Percentiles rank a stretch among this genome's conserved stretches.
phyloP scores from a whole-genome alignment of 1,140 invertebrate species.

The Bombus waltoni region DNA sequence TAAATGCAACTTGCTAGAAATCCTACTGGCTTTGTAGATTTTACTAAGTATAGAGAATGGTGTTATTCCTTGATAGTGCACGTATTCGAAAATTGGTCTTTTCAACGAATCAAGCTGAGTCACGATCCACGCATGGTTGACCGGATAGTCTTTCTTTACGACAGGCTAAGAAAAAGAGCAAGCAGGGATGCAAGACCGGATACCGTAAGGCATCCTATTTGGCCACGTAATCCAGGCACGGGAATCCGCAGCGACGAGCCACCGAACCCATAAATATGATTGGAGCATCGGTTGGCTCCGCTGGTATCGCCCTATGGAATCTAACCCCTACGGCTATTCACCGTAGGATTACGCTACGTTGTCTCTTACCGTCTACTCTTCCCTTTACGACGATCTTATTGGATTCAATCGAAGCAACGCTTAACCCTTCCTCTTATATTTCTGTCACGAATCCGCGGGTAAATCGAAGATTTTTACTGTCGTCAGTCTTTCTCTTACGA shows the following conservation, averaged over 20 bases:
- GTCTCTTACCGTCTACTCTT: slow-evolving; percentile 72
- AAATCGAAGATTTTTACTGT: slow-evolving; percentile 38
- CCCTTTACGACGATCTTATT: slow-evolving; percentile 78
- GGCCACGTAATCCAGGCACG: slow-evolving; percentile 70
- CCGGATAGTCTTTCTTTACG: slow-evolving; percentile 63
- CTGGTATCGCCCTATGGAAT: slow-evolving; percentile 59
- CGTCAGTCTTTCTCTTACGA: not conserved
- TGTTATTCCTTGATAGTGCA: not conserved
- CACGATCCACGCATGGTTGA: slow-evolving; percentile 36
- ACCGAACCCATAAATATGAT: slow-evolving; percentile 80
- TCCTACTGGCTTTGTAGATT: accelerated
- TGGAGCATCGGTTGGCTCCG: slow-evolving; percentile 71
- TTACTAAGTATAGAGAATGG: not conserved
- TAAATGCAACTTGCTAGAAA: not conserved
- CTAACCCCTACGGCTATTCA: slow-evolving; percentile 73
- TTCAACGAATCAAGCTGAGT: slow-evolving; percentile 29
- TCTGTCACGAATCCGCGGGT: not conserved
- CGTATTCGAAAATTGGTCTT: not conserved
- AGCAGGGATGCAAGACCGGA: slow-evolving; percentile 32
- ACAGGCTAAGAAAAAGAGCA: slow-evolving; percentile 35
- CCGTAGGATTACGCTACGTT: slow-evolving; percentile 77
- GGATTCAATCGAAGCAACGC: slow-evolving; percentile 69
- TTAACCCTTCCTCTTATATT: slow-evolving; percentile 63
- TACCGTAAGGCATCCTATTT: slow-evolving; percentile 73
- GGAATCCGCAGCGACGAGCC: slow-evolving; percentile 58